Base-by-base conservation (phyloP, 2,888 invertebrate species). In the Eustalomyia histrio region DNA sequence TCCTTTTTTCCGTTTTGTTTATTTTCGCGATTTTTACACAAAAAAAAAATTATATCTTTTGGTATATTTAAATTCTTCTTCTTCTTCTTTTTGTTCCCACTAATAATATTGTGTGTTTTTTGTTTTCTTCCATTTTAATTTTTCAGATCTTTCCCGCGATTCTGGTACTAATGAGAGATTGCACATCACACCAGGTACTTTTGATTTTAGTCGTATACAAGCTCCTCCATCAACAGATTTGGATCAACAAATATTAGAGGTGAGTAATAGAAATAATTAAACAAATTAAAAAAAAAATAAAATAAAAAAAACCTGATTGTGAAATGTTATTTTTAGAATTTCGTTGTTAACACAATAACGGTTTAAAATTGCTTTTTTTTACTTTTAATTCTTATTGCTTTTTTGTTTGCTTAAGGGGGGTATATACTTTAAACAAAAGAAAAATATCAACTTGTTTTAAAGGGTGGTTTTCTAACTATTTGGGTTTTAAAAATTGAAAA, bases 241-340 rank as follows among this genome's bases (percentile, higher is more conserved):
- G 78, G 89, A 91, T 88, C 90, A 90, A 85, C 90, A 91, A 86
- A 90, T 91, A 83, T 85, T 90, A 85, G 90, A 91, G 88, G 91
- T 90, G 83, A 86, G 86, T 86, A 72, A 35, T 63, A 65, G 18
- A 63, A 64, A 69, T 69, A 74, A 65, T 16, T 58, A 64, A 64
- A 64, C 9, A 18, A 29, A 29, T 29, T 21, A 21, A 21, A 21
- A 21, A 21, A 21, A 17, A 65, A 29, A 21, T 21, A 65, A 29
- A 29, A 6, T 1, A 3, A 29, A 21, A 69, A 47, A 57, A 29
- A 55, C 24, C 24, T 24, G 8, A 24, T 17, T 16, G 16, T 60
- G 7, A 47, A 52, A 21, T 63, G n/a, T 50, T 47, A 57, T 24
- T 74, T 53, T 47, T 50, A 33, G 29, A 17, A 29, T 55, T 73